Evolutionary conservation across 2,888 invertebrate genomes (phyloP), one percentile per base, ranked within the genome.

Genomic region (Trichopria drosophilae): DNA sequence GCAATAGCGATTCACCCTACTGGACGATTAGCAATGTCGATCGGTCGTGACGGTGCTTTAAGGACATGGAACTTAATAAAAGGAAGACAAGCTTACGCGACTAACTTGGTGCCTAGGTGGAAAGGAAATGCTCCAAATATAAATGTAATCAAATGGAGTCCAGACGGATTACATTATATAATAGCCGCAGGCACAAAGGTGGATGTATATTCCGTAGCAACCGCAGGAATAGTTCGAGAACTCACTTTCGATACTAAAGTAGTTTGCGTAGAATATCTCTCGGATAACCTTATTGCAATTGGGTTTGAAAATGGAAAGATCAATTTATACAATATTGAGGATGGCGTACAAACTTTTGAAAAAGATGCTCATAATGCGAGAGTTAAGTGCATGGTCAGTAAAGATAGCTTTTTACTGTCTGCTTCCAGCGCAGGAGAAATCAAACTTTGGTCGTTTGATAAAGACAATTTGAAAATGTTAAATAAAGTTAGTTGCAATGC

Each of bases 61-160:
- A 80, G 87, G 65, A 95, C 95, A 3, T 97, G 97, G 97, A 95
- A 97, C 79, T 79, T 97, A 55, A 81, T 96, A 1, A 94, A 93
- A 74, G 96, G 95, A 0, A 82, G 93, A 53, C 86, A 86, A 62
- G 95, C 94, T 0, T 96, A 90, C 72, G 86, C 88, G 1, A 90
- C 89, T n/a, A 93, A 94, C 73, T 78, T 95, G 23, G 84, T 85
- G 12, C 66, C 73, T 2, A 65, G 67, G 28, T 60, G 72, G 51
- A 73, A 70, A 49, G 13, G 56, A 1, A 65, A 74, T 7, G 75
- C 73, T 0, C 72, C 67, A 49, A 64, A 66, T 35, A 65, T 75
- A 0, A 62, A 59, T 7, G 55, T 72, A n/a, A 32, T 72, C 0
- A 68, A 67, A 34, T 96, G 93, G 87, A 87, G 88, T 39, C 85